These are phyloP conservation scores for Cydia strobilella DNA, from an alignment of 1,140 invertebrate genomes.

Conservation along the genomic window DNA sequence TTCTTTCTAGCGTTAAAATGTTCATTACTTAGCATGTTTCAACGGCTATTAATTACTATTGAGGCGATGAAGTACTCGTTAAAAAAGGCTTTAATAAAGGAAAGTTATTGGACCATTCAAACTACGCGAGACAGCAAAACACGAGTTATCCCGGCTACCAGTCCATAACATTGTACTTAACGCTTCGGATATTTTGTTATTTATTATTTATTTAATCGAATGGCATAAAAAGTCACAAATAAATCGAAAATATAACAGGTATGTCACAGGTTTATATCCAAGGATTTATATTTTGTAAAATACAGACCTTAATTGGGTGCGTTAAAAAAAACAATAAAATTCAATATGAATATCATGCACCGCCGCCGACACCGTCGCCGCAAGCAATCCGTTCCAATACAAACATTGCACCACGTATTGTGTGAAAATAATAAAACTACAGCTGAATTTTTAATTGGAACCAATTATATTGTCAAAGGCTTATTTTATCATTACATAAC, in stretches of 20 bases:
- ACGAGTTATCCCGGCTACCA: background rate
- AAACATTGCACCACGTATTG: conserved; percentile 10
- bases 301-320: background rate
- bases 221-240: no score
- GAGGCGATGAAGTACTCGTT: background rate
- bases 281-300: no score
- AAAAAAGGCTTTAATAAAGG: background rate
- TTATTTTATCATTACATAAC: conserved; percentile 53
- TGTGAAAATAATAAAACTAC: conserved; percentile 5
- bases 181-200: background rate
- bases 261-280: no score
- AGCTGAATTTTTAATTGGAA: conserved; percentile 51
- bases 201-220: no score
- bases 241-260: no score
- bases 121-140: background rate
- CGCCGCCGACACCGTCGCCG: background rate
- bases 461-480: conserved; percentile 44
- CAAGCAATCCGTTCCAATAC: conserved; percentile 15
- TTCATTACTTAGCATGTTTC: background rate
- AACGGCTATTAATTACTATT: background rate
- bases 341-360: background rate
- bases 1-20: background rate
- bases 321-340: background rate
- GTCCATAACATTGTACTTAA: background rate
- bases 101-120: background rate